Base-by-base conservation (phyloP, 2,888 invertebrate genomes). In the Conistra vaccinii region DNA sequence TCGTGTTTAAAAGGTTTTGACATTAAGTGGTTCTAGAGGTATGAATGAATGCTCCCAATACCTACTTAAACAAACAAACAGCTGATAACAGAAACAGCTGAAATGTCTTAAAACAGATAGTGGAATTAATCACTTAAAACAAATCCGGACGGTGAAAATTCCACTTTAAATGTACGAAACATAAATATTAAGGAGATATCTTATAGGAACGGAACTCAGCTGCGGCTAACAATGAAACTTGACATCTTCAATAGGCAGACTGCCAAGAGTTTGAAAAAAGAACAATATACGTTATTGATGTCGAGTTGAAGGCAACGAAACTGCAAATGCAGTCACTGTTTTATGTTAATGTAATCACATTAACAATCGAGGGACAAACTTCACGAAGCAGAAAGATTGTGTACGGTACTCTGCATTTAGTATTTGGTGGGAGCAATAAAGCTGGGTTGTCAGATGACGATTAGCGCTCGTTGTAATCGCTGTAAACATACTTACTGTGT, bases 231-330 rank as follows among this genome's bases (percentile, higher is more conserved):
- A 72, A 69, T 63, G 20, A 58, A 75, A 69, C 75, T 79, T 76
- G 76, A 73, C 76, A 69, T 76, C 63, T 68, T 14, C 62, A 62
- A 76, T 71, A 70, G 83, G 85, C 83, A 80, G 70, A 32, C 60
- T 81, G 81, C 86, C 83, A 85, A 81, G 71, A 86, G 35, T 71
- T 61, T 82, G 73, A 69, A 67, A 76, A 84, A 82, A 76, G 32
- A 76, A 86, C 73, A 78, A 78, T 76, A 76, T 62, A 66, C 66
- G 79, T 78, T 73, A 74, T 78, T 78, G 63, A 78, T 76, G 69
- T 84, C 75, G 73, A 81, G 69, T 72, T 77, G 76, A 78, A 71
- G 73, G 83, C 69, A 73, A 74, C 58, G 17, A 73, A 83, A 78
- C 75, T 70, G 66, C 65, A 73, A 53, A 77, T 74, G 74, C 78